A percentile compares a stretch with the other conserved stretches of the same genome.
These are phyloP conservation scores for Diabrotica virgifera DNA, from an alignment of 1,140 invertebrate genomes.

Conservation along the genomic window DNA sequence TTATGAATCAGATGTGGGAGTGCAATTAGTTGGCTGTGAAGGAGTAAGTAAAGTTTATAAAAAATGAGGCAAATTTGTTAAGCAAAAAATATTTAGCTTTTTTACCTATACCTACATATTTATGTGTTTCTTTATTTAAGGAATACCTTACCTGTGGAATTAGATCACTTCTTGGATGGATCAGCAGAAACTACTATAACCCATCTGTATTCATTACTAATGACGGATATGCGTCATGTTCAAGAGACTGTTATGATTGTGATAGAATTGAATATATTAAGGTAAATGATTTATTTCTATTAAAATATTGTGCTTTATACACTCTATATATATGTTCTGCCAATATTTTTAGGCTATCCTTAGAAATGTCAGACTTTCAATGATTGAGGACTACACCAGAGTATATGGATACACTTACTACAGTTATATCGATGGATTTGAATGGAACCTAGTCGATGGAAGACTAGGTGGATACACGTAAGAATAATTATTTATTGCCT, in stretches of 20 bases:
- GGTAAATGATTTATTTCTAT: not conserved
- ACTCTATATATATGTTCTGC: not conserved
- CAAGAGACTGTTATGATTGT: not conserved
- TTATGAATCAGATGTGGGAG: not conserved
- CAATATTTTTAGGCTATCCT: not conserved
- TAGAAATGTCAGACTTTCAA: not conserved
- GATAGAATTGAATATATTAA: not conserved
- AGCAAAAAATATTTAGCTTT: no score
- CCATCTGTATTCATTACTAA: not conserved
- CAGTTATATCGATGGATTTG: not conserved
- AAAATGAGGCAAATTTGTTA: not conserved
- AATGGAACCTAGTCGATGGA: not conserved
- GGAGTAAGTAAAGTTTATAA: not conserved
- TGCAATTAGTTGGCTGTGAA: not conserved
- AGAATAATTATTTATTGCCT: not conserved
- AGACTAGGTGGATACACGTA: not conserved
- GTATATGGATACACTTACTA: constrained; percentile 6
- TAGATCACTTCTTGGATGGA: not conserved
- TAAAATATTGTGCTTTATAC: not conserved
- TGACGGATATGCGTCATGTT: not conserved
- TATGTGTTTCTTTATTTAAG: not conserved
- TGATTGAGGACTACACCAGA: not conserved
- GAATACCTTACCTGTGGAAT: not conserved
- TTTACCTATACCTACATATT: not conserved
- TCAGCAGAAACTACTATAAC: not conserved